Evolutionary conservation across 2,888 invertebrate species (phyloP), one percentile per base, ranked within the genome.

Genomic region (Agrenia bidenticulata): DNA sequence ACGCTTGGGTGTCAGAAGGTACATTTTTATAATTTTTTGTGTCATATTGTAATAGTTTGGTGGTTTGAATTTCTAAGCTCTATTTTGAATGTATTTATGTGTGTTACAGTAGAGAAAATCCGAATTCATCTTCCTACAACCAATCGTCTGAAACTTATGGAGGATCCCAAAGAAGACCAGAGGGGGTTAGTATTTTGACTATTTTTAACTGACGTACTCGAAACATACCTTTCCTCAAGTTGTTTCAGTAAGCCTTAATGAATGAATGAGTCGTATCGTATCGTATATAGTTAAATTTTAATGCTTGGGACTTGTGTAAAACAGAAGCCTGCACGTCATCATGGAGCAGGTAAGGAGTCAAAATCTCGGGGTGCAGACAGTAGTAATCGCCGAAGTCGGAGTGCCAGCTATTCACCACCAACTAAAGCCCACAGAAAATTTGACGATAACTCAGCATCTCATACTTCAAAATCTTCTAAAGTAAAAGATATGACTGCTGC

Each of bases 1-100:
- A 82, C 85, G 90, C 77, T 85, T 90, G 78, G 90, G 90, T 76
- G 89, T 88, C 51, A 89, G 74, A 21, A 61, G 73, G 68, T 74
- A 67, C 32, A 32, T 32, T 32, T 41, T 13, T 4, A 37, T 57
- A 32, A 63, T 39, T 21, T 1, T 15, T 24, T 55, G 17, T 23
- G 32, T 26, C 17, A 9, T 2, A 32, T 15, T 21, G 17, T 2
- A 39, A 11, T 56, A n/a, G n/a, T 26, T 49, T 5, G 7, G 49
- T 19, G 49, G 11, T 32, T 32, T 32, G 4, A 32, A 32, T 32
- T 32, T 32, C 11, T 5, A 45, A 45, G 39, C 9, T 39, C 39
- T 11, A 39, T 39, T 39, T 39, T 39, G 39, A 39, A 15, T 39
- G 9, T 39, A 15, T 39, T 39, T 39, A 11, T 39, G 39, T 39